phyloP scores from a whole-genome alignment of 2,888 invertebrate species.

The Conops quadrifasciatus region DNA sequence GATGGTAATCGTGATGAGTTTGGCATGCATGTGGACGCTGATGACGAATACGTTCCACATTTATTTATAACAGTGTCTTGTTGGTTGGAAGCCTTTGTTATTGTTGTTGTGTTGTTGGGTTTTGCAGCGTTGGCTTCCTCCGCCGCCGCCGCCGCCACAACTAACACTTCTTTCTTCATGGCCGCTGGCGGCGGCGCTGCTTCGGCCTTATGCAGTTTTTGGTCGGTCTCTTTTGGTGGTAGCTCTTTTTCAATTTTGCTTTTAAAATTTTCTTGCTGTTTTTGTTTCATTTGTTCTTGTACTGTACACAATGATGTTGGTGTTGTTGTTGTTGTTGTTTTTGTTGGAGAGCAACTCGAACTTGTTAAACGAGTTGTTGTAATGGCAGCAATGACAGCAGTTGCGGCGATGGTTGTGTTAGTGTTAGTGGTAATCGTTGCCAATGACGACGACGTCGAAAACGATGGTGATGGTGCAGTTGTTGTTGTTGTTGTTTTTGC shows the following conservation, averaged over 20 bases:
- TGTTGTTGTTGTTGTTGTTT: conserved; percentile 39
- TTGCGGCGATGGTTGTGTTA: conserved; percentile 43
- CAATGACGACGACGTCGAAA: conserved; percentile 42
- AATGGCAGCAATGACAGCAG: conserved; percentile 42
- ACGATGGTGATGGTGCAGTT: conserved; percentile 44
- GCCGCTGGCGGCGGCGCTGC: conserved; percentile 13
- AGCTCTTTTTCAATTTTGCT: conserved; percentile 24
- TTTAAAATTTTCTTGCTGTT: conserved; percentile 39
- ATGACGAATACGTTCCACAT: conserved; percentile 36
- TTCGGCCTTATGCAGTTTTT: not conserved
- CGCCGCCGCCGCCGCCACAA: conserved; percentile 45
- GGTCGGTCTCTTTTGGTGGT: conserved; percentile 10
- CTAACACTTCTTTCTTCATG: conserved; percentile 25
- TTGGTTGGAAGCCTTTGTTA: conserved; percentile 30
- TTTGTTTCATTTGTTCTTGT: conserved; percentile 35
- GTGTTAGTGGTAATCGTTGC: conserved; percentile 32
- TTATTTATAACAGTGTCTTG: conserved; percentile 39
- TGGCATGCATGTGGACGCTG: conserved; percentile 23
- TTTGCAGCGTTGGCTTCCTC: conserved; percentile 5
- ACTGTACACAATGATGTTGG: conserved; percentile 31
- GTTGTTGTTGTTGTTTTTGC: conserved; percentile 45
- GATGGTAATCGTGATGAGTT: conserved; percentile 14
- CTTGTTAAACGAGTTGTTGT: conserved; percentile 48
- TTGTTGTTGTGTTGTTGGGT: conserved; percentile 37
- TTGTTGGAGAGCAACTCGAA: conserved; percentile 33